Evolutionary conservation across 2,113 vertebrate species (phyloP).

Genomic region (Chauna torquata): DNA sequence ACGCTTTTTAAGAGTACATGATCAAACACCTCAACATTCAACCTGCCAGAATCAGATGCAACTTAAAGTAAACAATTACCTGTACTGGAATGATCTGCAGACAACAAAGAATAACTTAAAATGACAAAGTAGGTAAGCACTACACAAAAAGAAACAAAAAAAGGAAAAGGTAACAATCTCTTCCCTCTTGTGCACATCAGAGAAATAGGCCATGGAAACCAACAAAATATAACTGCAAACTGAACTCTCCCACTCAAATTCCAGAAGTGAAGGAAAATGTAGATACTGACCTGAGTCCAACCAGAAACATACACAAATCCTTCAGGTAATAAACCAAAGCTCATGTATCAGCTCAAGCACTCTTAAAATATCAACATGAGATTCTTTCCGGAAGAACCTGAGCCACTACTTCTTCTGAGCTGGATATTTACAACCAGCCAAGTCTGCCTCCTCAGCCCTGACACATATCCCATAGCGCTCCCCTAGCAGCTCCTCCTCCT

Average conservation of each 20-base stretch:
- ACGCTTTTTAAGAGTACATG: neutral
- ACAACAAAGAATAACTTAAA: neutral
- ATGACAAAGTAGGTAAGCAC: neutral
- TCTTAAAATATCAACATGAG: neutral
- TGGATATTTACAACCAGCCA: neutral
- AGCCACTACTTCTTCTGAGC: neutral
- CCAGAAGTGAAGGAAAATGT: slow-evolving; percentile 16
- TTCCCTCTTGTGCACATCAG: neutral
- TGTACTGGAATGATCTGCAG: neutral
- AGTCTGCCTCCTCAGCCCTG: neutral
- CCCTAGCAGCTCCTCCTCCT: neutral
- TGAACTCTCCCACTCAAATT: slow-evolving; percentile 42
- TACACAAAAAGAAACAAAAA: neutral
- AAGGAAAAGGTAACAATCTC: neutral
- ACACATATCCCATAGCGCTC: neutral
- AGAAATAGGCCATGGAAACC: neutral
- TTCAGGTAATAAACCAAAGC: neutral
- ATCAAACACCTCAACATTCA: neutral
- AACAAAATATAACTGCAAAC: neutral
- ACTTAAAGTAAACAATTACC: neutral
- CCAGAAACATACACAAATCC: slow-evolving; percentile 6
- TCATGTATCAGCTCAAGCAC: neutral
- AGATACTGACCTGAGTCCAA: neutral
- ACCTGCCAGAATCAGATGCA: neutral
- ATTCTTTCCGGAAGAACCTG: neutral